These are phyloP conservation scores for Lymantria dispar DNA, from an alignment of 2,888 invertebrate species.

Conservation along the genomic window DNA sequence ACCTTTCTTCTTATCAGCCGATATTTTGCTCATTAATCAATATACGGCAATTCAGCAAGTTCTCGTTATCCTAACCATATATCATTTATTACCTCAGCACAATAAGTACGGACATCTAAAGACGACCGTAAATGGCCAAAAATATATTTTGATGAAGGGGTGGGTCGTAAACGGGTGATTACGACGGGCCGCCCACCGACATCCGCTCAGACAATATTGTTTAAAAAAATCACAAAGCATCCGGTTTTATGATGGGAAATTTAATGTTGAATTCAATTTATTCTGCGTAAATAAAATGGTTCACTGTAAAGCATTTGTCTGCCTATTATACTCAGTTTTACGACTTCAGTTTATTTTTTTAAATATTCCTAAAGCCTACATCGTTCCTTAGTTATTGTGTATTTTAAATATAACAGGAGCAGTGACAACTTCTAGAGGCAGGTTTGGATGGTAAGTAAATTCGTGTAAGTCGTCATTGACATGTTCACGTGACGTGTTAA, in stretches of 20 bases:
- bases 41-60: too few species aligned
- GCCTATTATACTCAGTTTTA: neutral
- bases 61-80: too few species aligned
- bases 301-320: neutral
- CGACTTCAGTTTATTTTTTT: neutral
- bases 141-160: conserved; percentile 26
- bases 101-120: conserved; percentile 26
- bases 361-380: too few species aligned
- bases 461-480: too few species aligned
- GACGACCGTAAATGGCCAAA: conserved; percentile 6
- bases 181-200: conserved; percentile 14
- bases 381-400: too few species aligned
- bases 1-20: too few species aligned
- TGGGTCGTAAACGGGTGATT: conserved; percentile 22
- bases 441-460: too few species aligned
- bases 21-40: too few species aligned
- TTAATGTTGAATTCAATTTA: conserved; percentile 46
- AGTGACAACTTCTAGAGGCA: too few species aligned
- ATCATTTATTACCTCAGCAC: conserved; percentile 3
- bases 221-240: conserved; percentile 25
- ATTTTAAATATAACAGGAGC: too few species aligned
- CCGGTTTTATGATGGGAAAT: conserved; percentile 36
- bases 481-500: too few species aligned
- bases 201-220: conserved; percentile 35
- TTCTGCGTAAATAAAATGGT: conserved; percentile 25